These are phyloP conservation scores for Oryctolagus cuniculus DNA, from an alignment of 2,113 vertebrate genomes.

Conservation along the genomic window DNA sequence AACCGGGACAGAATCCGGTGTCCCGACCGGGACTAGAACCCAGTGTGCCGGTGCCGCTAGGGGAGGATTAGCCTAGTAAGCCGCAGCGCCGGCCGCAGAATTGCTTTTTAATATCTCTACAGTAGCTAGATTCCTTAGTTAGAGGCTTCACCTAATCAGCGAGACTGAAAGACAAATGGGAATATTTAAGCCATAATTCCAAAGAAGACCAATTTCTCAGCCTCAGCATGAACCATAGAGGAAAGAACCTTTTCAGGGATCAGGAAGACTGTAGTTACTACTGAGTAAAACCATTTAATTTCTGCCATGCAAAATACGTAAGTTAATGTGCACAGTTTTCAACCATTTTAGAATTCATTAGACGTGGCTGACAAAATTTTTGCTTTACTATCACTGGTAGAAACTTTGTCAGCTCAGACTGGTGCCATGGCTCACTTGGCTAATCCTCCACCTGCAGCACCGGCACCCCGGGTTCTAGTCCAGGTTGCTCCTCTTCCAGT, in stretches of 20 bases:
- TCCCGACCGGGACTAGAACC: no score
- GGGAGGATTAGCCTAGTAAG: no score
- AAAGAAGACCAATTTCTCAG: slow-evolving; percentile 72
- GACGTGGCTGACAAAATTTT: background rate
- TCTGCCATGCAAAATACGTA: slow-evolving; percentile 38
- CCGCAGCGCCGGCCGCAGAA: no score
- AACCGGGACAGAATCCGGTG: no score
- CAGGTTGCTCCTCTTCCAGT: no score
- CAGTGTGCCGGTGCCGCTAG: no score
- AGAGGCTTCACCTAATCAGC: slow-evolving; percentile 41
- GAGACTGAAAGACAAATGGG: slow-evolving; percentile 63
- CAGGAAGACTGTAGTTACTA: background rate
- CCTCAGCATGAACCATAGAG: slow-evolving; percentile 51
- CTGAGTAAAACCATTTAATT: slow-evolving; percentile 52
- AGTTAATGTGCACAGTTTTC: slow-evolving; percentile 44
- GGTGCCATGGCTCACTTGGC: no score
- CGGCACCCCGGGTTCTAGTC: no score
- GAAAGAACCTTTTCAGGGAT: background rate
- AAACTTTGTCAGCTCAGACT: background rate
- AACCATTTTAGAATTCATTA: slow-evolving; percentile 43
- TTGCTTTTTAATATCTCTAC: background rate
- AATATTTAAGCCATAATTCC: slow-evolving; percentile 60
- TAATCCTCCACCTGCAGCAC: no score
- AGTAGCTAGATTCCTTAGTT: slow-evolving; percentile 24
- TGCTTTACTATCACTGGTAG: background rate